These are phyloP conservation scores for Numida meleagris DNA, from an alignment of 2,113 vertebrate genomes.

Conservation along the genomic window DNA sequence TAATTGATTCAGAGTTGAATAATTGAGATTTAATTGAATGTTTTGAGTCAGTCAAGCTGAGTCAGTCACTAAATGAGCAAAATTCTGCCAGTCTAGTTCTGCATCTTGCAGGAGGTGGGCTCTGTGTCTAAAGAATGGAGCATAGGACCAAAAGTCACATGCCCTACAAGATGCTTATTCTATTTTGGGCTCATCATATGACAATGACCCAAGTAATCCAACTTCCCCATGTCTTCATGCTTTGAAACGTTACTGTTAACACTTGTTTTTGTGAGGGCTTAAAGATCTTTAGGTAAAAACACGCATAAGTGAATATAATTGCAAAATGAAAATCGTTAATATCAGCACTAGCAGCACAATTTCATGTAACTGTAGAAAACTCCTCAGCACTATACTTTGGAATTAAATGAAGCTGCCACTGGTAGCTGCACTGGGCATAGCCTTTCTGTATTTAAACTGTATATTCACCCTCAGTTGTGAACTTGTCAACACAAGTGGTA, in stretches of 20 bases:
- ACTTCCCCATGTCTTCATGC: conserved; percentile 19
- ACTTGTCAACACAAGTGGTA: neutral
- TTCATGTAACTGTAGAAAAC: neutral
- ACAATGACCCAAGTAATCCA: conserved; percentile 21
- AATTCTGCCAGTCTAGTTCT: neutral
- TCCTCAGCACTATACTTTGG: neutral
- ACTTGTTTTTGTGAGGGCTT: neutral
- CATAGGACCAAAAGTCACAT: conserved; percentile 36
- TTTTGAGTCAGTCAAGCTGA: neutral
- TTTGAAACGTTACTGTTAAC: neutral
- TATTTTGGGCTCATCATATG: conserved; percentile 38
- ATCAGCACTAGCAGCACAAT: neutral
- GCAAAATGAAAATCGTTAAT: neutral
- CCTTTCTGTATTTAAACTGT: neutral
- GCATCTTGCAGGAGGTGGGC: neutral
- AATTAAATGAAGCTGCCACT: neutral
- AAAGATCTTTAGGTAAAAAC: neutral
- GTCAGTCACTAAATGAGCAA: neutral
- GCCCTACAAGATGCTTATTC: neutral
- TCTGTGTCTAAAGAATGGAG: neutral
- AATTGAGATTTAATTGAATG: neutral
- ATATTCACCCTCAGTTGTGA: neutral
- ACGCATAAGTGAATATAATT: neutral
- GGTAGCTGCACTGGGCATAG: neutral
- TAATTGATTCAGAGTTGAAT: neutral